Evolutionary conservation across 2,888 invertebrate species (phyloP), one percentile per base, ranked within the genome.

Genomic region (Holacanthella duospinosa): DNA sequence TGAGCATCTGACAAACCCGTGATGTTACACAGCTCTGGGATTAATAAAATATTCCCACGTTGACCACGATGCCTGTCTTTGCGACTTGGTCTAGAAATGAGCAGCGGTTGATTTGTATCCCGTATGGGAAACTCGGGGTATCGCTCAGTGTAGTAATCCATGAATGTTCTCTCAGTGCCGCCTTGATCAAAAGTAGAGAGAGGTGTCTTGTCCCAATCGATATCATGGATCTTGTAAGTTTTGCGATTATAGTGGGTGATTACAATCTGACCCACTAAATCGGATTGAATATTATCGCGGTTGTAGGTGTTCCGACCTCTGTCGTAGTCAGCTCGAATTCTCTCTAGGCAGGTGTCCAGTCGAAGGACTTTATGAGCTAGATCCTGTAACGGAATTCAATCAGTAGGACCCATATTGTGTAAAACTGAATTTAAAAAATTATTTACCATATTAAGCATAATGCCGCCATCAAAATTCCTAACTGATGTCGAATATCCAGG

Each of bases 241-340:
- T 86, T 87, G 76, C 95, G 93, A 75, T 95, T 96, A 75, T 96
- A 96, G 0, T 87, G 82, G 0, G 92, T 92, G 75, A 93, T 80
- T 0, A 93, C 86, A 1, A 87, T 76, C 0, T 88, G 71, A 1
- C 78, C 79, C 0, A 78, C 74, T 4, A 83, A 76, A 0, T 76
- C 76, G 1, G 81, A 80, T 70, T 48, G 60, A 29, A 58, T 21
- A n/a, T 48, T 4, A 9, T 48, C 48, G 58, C 44, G 59, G 28
- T 36, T 26, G n/a, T n/a, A n/a, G n/a, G n/a, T 19, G 43, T 59
- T 61, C 48, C 29, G 48, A 1, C 6, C 53, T 28, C 57, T 44
- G 55, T 54, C 62, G n/a, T n/a, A n/a, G n/a, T 43, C 55, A 26
- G 29, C 53, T 19, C 48, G 27, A n/a, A 89, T 71, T 74, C 87